Conservation (phyloP, 2,888 invertebrate genomes). For the Dermolepida albohirtum region DNA sequence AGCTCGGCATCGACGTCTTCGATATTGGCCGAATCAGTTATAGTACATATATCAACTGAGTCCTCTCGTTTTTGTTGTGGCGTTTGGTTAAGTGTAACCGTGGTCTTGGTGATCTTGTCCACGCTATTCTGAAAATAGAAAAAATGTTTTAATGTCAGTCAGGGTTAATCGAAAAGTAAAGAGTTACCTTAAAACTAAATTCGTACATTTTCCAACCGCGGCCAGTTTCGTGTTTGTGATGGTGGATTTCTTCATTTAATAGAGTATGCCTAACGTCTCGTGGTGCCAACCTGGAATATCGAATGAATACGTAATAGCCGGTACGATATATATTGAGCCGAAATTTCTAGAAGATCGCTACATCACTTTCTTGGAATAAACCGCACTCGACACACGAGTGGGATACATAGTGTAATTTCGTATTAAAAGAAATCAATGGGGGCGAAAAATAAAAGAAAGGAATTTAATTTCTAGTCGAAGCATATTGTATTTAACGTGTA, state of each 20-base stretch:
- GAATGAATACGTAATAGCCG: not conserved
- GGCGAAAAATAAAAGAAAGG: too few relatives aligned
- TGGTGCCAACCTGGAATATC: constrained; percentile 47
- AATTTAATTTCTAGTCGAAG: too few relatives aligned
- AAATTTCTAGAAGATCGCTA: too few relatives aligned
- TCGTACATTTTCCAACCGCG: constrained; percentile 67
- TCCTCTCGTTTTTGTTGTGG: not conserved
- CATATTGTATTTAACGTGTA: too few relatives aligned
- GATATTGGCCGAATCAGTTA: constrained; percentile 66
- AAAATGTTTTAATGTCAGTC: too few relatives aligned
- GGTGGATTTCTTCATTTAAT: not conserved
- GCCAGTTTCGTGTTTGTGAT: constrained; percentile 12
- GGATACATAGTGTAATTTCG: too few relatives aligned
- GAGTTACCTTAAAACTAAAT: constrained; percentile 64
- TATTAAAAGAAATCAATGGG: too few relatives aligned
- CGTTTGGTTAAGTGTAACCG: not conserved
- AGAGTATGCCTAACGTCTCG: constrained; percentile 46
- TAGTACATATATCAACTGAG: constrained; percentile 62
- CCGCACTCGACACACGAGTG: too few relatives aligned
- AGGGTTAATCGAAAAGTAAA: too few relatives aligned
- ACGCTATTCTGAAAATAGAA: constrained; percentile 8
- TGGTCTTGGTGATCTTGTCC: constrained; percentile 33
- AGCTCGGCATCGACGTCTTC: constrained; percentile 69
- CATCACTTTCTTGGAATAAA: too few relatives aligned
- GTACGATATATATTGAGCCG: too few relatives aligned